Conservation (phyloP, 2,888 invertebrate genomes). For the Chymomyza caudatula region DNA sequence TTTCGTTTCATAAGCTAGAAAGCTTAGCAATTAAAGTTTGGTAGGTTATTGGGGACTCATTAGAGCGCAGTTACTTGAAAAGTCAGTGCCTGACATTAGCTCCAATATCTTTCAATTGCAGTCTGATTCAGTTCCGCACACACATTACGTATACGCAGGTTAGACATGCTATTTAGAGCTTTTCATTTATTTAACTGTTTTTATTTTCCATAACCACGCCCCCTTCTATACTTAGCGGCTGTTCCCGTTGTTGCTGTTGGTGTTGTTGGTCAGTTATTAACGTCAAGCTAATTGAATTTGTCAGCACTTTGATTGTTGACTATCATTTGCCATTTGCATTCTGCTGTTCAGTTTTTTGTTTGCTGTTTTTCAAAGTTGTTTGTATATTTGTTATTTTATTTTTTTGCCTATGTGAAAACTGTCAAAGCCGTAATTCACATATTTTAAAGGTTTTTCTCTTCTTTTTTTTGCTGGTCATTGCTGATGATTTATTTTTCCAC, state of each 20-base stretch:
- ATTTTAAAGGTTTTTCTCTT: not conserved
- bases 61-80: too few species aligned
- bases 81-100: too few species aligned
- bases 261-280: constrained; percentile 35
- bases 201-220: constrained; percentile 20
- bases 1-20: too few species aligned
- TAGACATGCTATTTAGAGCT: not conserved
- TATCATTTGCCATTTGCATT: constrained; percentile 42
- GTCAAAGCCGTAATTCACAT: constrained; percentile 34
- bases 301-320: constrained; percentile 43
- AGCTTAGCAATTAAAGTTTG: too few species aligned
- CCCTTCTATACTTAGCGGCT: constrained; percentile 5
- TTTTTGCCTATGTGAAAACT: constrained; percentile 11
- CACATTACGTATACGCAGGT: constrained; percentile 30
- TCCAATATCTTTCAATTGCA: too few species aligned
- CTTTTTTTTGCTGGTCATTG: constrained; percentile 24
- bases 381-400: not conserved
- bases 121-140: too few species aligned
- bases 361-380: constrained; percentile 12
- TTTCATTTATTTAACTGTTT: constrained; percentile 3
- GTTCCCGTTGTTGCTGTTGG: constrained; percentile 26
- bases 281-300: constrained; percentile 59
- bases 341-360: not conserved
- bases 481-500: constrained; percentile 60
- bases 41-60: too few species aligned